A percentile compares a stretch with the other conserved stretches of the same genome.
Conservation (phyloP, 2,113 vertebrate species). For the Heloderma charlesbogerti region DNA sequence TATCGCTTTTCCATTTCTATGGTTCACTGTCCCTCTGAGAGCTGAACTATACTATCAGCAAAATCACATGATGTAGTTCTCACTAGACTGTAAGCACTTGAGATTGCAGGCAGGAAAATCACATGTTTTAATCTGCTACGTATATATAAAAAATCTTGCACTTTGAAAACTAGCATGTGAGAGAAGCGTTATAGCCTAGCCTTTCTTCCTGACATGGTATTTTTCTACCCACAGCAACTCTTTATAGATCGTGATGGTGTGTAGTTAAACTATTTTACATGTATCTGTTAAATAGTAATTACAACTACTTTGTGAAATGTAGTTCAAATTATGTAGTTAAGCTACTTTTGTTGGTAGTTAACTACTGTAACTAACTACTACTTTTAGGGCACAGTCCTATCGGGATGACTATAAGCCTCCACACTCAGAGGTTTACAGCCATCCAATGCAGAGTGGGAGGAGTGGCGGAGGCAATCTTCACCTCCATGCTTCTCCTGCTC, state of each 20-base stretch:
- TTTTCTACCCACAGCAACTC: background rate
- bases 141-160: background rate
- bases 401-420: too few relatives aligned
- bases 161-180: background rate
- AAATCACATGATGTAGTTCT: background rate
- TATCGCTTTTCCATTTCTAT: background rate
- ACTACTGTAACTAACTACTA: background rate
- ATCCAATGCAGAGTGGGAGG: too few relatives aligned
- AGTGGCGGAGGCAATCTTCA: too few relatives aligned
- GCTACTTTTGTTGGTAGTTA: background rate
- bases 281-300: too few relatives aligned
- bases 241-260: background rate
- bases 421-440: too few relatives aligned
- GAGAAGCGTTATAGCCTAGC: background rate
- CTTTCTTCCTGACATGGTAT: background rate
- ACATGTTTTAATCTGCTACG: background rate
- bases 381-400: too few relatives aligned
- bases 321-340: background rate
- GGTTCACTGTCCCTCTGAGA: background rate
- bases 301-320: background rate
- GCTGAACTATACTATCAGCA: background rate
- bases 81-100: background rate
- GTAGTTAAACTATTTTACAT: background rate
- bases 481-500: too few relatives aligned
- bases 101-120: background rate